Evolutionary conservation across 2,113 vertebrate genomes (phyloP).

Genomic region (Catharus fuscescens): DNA sequence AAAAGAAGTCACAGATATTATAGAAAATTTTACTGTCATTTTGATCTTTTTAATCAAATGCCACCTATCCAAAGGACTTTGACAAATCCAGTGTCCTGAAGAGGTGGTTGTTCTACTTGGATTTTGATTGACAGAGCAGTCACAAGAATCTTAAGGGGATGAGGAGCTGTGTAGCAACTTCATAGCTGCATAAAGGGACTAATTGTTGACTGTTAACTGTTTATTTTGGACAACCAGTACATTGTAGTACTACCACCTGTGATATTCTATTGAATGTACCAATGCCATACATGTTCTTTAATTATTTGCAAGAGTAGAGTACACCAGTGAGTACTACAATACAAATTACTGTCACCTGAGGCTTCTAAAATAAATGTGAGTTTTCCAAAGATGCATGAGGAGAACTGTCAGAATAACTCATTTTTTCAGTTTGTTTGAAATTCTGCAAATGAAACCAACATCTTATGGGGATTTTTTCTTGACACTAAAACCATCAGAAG

Average conservation of each 20-base stretch:
- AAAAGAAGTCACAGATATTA: neutral
- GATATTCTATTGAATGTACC: neutral
- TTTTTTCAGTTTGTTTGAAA: neutral
- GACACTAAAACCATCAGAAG: neutral
- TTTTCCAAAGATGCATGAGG: neutral
- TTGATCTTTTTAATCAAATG: slow-evolving; percentile 8
- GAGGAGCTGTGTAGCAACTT: neutral
- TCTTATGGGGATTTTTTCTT: neutral
- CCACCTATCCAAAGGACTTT: neutral
- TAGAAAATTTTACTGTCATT: neutral
- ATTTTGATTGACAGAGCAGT: neutral
- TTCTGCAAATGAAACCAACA: neutral
- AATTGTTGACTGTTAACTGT: neutral
- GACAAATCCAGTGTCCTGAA: neutral
- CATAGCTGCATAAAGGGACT: neutral
- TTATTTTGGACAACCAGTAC: neutral
- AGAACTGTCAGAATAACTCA: neutral
- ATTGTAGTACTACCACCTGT: neutral
- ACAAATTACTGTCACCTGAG: neutral
- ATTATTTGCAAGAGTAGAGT: neutral
- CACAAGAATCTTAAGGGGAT: neutral
- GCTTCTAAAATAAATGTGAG: neutral
- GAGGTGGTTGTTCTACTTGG: neutral
- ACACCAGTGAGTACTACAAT: neutral
- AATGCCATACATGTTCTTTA: neutral